Evolutionary conservation across 2,888 invertebrate genomes (phyloP).

Genomic region (Pollenia amentaria): DNA sequence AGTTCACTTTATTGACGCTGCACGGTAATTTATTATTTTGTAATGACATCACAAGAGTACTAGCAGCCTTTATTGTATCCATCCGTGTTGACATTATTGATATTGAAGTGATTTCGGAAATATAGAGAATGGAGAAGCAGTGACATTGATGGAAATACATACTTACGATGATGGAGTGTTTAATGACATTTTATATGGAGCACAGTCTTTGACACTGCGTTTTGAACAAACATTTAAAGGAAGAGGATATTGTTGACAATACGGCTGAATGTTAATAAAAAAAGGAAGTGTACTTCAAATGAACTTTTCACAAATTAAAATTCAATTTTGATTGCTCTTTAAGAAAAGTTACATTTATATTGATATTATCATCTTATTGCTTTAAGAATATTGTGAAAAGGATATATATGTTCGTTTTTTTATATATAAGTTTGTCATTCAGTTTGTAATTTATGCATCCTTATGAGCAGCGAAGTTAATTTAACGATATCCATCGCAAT

Average conservation of each 20-base stretch:
- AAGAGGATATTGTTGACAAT: conserved; percentile 7
- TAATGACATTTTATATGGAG: not conserved
- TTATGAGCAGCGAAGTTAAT: no score
- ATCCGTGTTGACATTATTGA: conserved; percentile 52
- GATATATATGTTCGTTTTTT: no score
- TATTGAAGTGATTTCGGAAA: conserved; percentile 47
- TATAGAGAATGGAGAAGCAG: conserved; percentile 1
- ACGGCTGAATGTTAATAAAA: not conserved
- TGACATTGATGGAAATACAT: conserved; percentile 37
- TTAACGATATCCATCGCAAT: no score
- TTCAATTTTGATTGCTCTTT: not conserved
- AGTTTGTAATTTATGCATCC: no score
- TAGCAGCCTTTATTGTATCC: conserved; percentile 1
- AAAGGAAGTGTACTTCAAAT: not conserved
- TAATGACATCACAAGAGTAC: conserved; percentile 42
- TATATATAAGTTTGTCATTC: no score
- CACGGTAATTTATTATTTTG: conserved; percentile 55
- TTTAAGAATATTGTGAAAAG: no score
- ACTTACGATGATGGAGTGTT: conserved; percentile 9
- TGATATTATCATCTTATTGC: no score
- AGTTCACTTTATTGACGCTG: conserved; percentile 36
- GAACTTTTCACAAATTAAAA: not conserved
- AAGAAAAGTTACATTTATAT: not conserved
- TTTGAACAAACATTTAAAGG: not conserved
- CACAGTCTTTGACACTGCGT: not conserved